Conservation (phyloP, 1,140 invertebrate species). For the Yoshiicerus persimilis region DNA sequence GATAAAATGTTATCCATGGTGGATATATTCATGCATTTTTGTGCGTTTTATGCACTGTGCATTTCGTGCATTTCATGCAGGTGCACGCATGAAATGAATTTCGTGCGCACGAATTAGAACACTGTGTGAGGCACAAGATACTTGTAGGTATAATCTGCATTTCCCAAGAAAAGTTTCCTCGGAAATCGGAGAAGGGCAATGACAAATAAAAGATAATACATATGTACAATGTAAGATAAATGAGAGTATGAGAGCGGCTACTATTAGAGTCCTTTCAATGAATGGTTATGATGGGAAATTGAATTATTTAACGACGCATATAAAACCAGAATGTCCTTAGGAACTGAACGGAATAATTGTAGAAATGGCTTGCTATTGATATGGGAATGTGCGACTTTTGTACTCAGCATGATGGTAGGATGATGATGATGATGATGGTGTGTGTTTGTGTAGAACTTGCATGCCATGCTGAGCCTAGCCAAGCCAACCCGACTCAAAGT, state of each 20-base stretch:
- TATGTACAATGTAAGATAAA: background rate
- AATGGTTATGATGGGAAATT: conserved; percentile 41
- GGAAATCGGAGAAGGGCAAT: conserved; percentile 25
- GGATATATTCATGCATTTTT: no score
- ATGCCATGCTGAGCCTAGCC: background rate
- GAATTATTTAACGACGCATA: conserved; percentile 40
- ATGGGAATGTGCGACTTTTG: conserved; percentile 37
- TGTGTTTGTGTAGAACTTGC: background rate
- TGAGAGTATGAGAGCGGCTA: background rate
- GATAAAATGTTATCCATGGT: no score
- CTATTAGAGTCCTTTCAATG: conserved; percentile 18
- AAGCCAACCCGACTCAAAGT: background rate
- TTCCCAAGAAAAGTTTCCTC: background rate
- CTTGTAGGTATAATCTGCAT: background rate
- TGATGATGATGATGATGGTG: background rate
- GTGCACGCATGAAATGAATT: no score
- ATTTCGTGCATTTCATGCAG: no score
- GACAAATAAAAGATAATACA: conserved; percentile 31
- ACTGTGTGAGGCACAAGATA: no score
- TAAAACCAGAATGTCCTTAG: conserved; percentile 39
- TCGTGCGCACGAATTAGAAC: no score
- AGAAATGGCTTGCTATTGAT: conserved; percentile 36
- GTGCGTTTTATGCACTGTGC: no score
- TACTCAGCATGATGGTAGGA: background rate
- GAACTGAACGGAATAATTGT: conserved; percentile 37